Base-by-base conservation (phyloP, 1,140 invertebrate species). In the Platorchestia sp. region DNA sequence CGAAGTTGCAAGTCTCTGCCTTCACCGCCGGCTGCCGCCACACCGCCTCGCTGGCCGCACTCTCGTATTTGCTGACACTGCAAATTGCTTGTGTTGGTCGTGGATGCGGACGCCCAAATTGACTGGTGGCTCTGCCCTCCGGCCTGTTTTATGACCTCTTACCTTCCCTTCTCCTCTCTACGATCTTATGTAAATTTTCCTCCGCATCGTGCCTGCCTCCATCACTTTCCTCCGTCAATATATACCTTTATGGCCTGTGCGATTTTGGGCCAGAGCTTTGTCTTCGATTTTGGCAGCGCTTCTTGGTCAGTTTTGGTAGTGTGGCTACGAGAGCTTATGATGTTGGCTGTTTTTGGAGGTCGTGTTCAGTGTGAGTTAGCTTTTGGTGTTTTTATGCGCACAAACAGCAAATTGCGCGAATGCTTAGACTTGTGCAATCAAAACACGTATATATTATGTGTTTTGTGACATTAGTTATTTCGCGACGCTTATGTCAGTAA, bases 11-110 rank as follows among this genome's bases (percentile, higher is more conserved):
- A 43, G 41, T 43, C 87, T 90, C 59, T 90, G 91, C 3, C 91
- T 93, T 10, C 91, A 47, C 6, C 19, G 41, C 41, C 44, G 0
- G 45, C 91, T 44, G 45, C 43, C 91, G 7, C 45, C 45, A 36
- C 59, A 75, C n/a, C n/a, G 59, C 59, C 47, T 75, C 59, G 27
- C 59, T 75, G 59, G 59, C 89, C 45, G 41, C 45, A 36, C 91
- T 47, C 45, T 42, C 44, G 91, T 93, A 93, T 93, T 93, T 93
- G 91, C 91, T 93, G 91, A 93, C 91, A 36, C 91, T 6, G 91
- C 91, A 93, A 93, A 93, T 93, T 93, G 91, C 91, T 93, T 93
- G 91, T 93, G 91, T 93, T 93, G 91, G 91, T 45, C 41, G 91
- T 42, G 44, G 91, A 93, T 93, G 91, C 44, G 91, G 91, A 93